Base-by-base conservation (phyloP, 23 tunicate species). In the Phallusia fumigata region DNA sequence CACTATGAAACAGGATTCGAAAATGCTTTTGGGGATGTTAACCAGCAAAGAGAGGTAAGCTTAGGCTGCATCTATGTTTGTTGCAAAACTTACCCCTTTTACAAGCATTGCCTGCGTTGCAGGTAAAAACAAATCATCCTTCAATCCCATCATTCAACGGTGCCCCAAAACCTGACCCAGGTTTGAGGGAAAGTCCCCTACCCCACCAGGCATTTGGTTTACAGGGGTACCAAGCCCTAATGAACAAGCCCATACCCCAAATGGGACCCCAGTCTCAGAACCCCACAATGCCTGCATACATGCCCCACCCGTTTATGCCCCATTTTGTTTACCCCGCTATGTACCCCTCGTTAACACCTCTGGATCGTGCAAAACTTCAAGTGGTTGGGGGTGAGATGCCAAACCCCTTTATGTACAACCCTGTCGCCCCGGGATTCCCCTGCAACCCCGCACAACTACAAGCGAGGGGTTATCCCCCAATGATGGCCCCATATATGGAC, bases 301-400 rank as follows among this genome's bases (percentile, higher is more conserved):
- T 81, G 65, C 84, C 89, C 58, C 95, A 69, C 26, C 89, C 86
- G 0, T 72, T 52, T 45, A 69, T 78, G 51, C 85, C 86, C 36
- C 95, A 80, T 31, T 74, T 65, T 16, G 81, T 84, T 65, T 90
- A 76, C 83, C 86, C 89, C 35, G 13, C 83, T 35, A 53, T 85
- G 19, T 85, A 80, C 78, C 82, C 89, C 36, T 89, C 84, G 1
- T 32, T 85, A 6, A 85, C 36, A 65, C n/a, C 81, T 1, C n/a
- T 81, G 30, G 86, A 87, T 50, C 84, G 78, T 13, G 35, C 87
- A 24, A 79, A 83, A 78, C 76, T 51, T 40, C 86, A 85, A 22
- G 44, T 76, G 51, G 24, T 35, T 53, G 88, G 80, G 26, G 81
- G 78, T 40, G 81, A 89, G 34, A 34, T 72, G 72, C 21, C 85